Evolutionary conservation across 2,113 vertebrate species (phyloP), one percentile per base, ranked within the genome.

Genomic region (Chloropsis hardwickii): DNA sequence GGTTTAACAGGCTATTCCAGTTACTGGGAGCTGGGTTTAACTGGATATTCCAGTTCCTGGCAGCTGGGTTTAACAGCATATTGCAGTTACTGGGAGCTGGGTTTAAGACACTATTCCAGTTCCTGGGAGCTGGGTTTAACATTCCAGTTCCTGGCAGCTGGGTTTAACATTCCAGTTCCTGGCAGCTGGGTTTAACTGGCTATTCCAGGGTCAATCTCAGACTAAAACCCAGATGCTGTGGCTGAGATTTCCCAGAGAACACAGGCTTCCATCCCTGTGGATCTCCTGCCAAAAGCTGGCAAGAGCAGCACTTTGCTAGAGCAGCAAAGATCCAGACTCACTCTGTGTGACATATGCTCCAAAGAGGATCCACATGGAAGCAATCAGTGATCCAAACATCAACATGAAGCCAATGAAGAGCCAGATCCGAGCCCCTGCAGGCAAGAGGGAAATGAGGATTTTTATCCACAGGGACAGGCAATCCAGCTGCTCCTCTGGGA

Each of bases 381-480:
- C 99, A 83, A 99, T 99, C 76, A 99, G 98, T 0, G 99, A 99
- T n/a, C 98, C 98, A 54, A 99, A 99, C 99, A 99, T 99, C 97
- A 99, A 53, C 98, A 99, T 99, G 97, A 99, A 99, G 76, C 99
- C 99, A 2, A 99, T 94, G 94, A 99, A 99, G 67, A 99, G 98
- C 99, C 99, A 99, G 67, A 99, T 95, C 21, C 99, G 98, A 84
- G 99, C 99, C 93, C 99, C 99, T 99, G 96, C 25, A 90, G n/a
- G 71, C 51, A 78, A 87, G 29, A 92, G 23, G 2, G 60, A 71
- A 74, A 62, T 0, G 4, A 1, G 72, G 29, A 25, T 10, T 20
- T 22, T n/a, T 35, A 37, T 5, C 65, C 65, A 4, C 1, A 40
- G 80, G 17, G 7, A 47, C 37, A 47, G 37, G 48, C 9, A 28